A percentile compares a stretch with the other conserved stretches of the same genome.
Conservation (phyloP, 2,797 vertebrate species). For the Xenopus petersii region DNA sequence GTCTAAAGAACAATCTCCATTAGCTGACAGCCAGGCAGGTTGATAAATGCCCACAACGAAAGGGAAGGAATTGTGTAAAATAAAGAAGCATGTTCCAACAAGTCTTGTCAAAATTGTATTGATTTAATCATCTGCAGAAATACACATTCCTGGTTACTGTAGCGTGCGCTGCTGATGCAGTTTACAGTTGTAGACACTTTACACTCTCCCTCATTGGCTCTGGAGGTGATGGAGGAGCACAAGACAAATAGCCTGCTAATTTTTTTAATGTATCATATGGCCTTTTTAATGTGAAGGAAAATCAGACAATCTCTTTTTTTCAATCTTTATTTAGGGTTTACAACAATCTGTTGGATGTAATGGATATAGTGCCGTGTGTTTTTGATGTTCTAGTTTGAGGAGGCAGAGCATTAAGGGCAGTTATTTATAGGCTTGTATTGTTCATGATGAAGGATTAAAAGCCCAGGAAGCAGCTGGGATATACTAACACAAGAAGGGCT, state of each 20-base stretch:
- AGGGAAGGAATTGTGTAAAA: slow-evolving; percentile 98
- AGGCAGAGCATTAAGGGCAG: slow-evolving; percentile 49
- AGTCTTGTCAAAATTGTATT: slow-evolving; percentile 99
- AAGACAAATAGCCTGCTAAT: slow-evolving; percentile 77
- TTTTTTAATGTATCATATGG: slow-evolving; percentile 48
- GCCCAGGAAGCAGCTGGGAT: background rate
- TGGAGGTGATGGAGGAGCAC: slow-evolving; percentile 82
- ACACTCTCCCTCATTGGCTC: slow-evolving; percentile 75
- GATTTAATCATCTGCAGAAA: slow-evolving; percentile 99
- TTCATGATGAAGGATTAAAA: slow-evolving; percentile 3
- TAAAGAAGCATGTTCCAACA: slow-evolving; percentile 99
- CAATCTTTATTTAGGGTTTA: slow-evolving; percentile 73
- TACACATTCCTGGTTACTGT: slow-evolving; percentile 98
- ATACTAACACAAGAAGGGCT: too few relatives aligned
- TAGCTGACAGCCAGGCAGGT: slow-evolving; percentile 94
- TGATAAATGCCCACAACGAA: slow-evolving; percentile 98
- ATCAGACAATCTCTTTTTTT: slow-evolving; percentile 65
- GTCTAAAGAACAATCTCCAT: slow-evolving; percentile 96
- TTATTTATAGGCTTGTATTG: slow-evolving; percentile 42
- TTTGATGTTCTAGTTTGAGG: slow-evolving; percentile 50
- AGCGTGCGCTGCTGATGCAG: slow-evolving; percentile 87
- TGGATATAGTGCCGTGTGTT: slow-evolving; percentile 15
- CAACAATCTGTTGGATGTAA: slow-evolving; percentile 56
- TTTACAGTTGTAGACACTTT: slow-evolving; percentile 78
- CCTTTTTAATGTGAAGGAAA: slow-evolving; percentile 60